Conservation (phyloP, 2,888 invertebrate genomes). For the Phrixothrix hirtus region DNA sequence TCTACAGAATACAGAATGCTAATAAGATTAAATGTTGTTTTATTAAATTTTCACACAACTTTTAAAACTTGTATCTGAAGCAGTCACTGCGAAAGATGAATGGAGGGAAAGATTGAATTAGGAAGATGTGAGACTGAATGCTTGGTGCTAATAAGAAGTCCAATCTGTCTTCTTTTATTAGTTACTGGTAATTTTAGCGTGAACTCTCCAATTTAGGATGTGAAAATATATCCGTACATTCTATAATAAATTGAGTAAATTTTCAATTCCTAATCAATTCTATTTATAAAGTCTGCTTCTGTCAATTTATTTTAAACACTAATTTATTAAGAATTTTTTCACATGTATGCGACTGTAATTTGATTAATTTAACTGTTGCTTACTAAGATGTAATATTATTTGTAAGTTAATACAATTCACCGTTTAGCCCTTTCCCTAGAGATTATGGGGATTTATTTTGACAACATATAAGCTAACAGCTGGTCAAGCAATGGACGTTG, state of each 20-base stretch:
- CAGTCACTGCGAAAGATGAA: conserved; percentile 48
- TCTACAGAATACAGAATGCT: not conserved
- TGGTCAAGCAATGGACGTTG: conserved; percentile 41
- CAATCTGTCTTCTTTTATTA: conserved; percentile 54
- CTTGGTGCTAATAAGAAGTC: conserved; percentile 47
- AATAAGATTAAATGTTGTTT: conserved; percentile 10
- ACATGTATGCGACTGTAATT: too few relatives aligned
- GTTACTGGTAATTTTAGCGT: conserved; percentile 32
- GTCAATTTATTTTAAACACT: too few relatives aligned
- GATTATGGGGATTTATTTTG: conserved; percentile 25
- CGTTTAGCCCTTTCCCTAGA: conserved; percentile 23
- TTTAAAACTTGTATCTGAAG: conserved; percentile 32
- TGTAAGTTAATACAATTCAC: conserved; percentile 4
- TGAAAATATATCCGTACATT: too few relatives aligned
- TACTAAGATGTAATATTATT: not conserved
- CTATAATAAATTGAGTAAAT: too few relatives aligned
- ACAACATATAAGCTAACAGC: conserved; percentile 34
- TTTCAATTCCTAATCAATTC: too few relatives aligned
- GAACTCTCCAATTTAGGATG: not conserved
- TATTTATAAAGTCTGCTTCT: too few relatives aligned
- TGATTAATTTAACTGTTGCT: too few relatives aligned
- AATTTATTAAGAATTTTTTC: too few relatives aligned
- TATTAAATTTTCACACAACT: conserved; percentile 24
- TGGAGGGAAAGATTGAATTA: conserved; percentile 46
- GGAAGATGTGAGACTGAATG: conserved; percentile 46